Base-by-base conservation (phyloP, 2,113 vertebrate species). In the Suricata suricatta region DNA sequence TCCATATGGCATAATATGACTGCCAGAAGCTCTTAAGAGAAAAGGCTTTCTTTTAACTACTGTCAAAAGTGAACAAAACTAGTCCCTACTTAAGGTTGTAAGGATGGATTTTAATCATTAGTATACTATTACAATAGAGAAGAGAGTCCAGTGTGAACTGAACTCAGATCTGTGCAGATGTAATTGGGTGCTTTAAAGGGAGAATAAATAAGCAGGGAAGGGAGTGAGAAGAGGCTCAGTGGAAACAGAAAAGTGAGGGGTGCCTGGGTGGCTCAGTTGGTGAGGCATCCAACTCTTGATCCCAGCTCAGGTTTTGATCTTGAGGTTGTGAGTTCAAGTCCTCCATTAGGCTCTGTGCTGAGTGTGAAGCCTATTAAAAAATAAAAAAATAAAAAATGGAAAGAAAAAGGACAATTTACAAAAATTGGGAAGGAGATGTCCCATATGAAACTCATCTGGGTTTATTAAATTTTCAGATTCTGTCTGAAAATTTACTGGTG, bases 31-130 rank as follows among this genome's bases (percentile, higher is more conserved):
- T 81, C 27, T 44, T 44, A 41, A 91, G 13, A 86, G 44, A 47
- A 64, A 92, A 71, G 3, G 31, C 41, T 84, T 82, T 50, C 52
- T 92, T 94, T 57, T 86, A 84, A 94, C 94, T 79, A 88, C 47
- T 50, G 9, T 68, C 35, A 54, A 69, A 47, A 11, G 68, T 19
- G 66, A 66, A 79, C 60, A 93, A 87, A 96, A 17, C 17, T 3
- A 50, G 47, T n/a, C 29, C 23, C n/a, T 57, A 64, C 81, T 29
- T 33, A 76, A 81, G 93, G 35, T 47, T 3, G 0, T 15, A 84
- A 54, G 13, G 64, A 35, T 16, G 88, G 29, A 81, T 44, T 80
- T 69, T 88, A 50, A 52, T 69, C 21, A 82, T 47, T 82, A 14
- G 25, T 76, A 66, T 31, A 41, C 16, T 50, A 3, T 17, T 35